These are phyloP conservation scores for Celastrina argiolus DNA, from an alignment of 2,888 invertebrate genomes.

Conservation along the genomic window DNA sequence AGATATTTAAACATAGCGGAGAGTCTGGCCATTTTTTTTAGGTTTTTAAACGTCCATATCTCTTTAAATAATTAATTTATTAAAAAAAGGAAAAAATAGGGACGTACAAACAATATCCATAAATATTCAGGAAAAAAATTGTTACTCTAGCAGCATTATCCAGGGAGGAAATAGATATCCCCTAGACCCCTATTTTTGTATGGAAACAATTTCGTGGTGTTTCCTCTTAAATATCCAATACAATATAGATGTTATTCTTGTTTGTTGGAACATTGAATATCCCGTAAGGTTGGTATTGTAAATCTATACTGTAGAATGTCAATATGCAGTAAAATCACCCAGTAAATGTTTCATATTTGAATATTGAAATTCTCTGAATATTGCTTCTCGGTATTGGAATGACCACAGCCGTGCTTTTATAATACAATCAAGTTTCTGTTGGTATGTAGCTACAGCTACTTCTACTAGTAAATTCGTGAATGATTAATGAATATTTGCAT, in stretches of 20 bases:
- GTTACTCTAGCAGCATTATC: too few relatives aligned
- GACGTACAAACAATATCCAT: too few relatives aligned
- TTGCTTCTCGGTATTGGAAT: not conserved
- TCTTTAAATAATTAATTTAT: too few relatives aligned
- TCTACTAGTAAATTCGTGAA: not conserved
- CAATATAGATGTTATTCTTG: not conserved
- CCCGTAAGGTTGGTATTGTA: not conserved
- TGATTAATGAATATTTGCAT: not conserved
- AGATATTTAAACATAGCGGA: too few relatives aligned
- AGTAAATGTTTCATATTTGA: not conserved
- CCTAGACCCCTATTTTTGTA: too few relatives aligned
- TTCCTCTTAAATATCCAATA: not conserved
- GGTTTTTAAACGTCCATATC: too few relatives aligned
- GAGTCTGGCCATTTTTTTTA: too few relatives aligned
- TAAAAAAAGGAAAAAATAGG: too few relatives aligned
- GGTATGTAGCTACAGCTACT: not conserved
- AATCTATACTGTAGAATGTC: not conserved
- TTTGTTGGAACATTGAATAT: not conserved
- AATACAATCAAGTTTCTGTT: not conserved
- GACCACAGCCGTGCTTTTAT: not conserved
- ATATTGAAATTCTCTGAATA: conserved; percentile 13
- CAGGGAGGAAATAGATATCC: too few relatives aligned
- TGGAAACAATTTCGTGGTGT: too few relatives aligned
- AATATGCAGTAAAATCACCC: not conserved
- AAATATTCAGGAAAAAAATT: too few relatives aligned